A percentile compares a stretch with the other conserved stretches of the same genome.
Evolutionary conservation across 2,797 vertebrate species (phyloP).

Genomic region (Sebastes umbrosus): DNA sequence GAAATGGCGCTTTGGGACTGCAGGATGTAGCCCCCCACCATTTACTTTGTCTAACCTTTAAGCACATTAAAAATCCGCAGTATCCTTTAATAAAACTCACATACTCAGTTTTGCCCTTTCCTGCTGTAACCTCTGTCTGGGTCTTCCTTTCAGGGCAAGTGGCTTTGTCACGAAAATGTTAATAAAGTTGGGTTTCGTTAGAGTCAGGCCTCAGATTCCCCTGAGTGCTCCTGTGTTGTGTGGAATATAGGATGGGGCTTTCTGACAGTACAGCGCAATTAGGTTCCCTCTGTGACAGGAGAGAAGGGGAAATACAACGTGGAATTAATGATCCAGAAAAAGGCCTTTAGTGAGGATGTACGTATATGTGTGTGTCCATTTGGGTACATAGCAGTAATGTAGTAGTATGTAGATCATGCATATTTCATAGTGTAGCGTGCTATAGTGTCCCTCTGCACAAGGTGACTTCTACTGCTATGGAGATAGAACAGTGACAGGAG

Average conservation of each 20-base stretch:
- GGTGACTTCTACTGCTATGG: not conserved
- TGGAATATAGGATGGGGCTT: conserved; percentile 21
- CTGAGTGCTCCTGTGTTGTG: conserved; percentile 19
- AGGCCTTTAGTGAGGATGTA: not conserved
- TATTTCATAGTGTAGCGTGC: not conserved
- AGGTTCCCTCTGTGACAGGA: conserved; percentile 45
- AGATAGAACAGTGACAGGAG: not conserved
- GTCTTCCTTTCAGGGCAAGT: conserved; percentile 35
- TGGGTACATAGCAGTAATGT: not conserved
- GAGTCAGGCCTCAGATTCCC: conserved; percentile 24
- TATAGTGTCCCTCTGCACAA: not conserved
- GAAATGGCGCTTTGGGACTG: conserved; percentile 1
- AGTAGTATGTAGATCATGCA: not conserved
- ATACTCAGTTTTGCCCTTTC: conserved; percentile 49
- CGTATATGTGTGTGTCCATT: not conserved
- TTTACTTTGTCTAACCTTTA: conserved; percentile 54
- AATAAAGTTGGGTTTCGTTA: conserved; percentile 54
- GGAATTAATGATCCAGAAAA: conserved; percentile 44
- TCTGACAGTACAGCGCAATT: conserved; percentile 36
- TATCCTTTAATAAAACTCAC: conserved; percentile 44
- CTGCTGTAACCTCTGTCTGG: conserved; percentile 35
- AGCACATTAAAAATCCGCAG: conserved; percentile 29
- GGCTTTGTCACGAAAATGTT: conserved; percentile 60
- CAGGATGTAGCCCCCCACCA: not conserved
- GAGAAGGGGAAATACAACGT: not conserved